Base-by-base conservation (phyloP, 2,797 vertebrate species). In the Gallinago nigripennis region DNA sequence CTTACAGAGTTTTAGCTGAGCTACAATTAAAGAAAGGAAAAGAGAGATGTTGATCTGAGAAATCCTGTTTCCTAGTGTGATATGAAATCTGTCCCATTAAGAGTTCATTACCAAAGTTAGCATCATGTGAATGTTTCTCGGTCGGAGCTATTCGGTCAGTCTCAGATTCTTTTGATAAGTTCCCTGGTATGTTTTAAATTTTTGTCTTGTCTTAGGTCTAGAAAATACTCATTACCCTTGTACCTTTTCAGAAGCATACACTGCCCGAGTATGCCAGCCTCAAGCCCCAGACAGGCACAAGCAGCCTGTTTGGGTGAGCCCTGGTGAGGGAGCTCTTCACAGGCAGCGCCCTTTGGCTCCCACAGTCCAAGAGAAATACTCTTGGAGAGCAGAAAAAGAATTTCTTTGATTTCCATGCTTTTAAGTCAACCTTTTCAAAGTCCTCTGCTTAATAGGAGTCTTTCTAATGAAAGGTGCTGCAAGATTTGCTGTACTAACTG, bases 101-200 rank as follows among this genome's bases (percentile, higher is more conserved):
- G 94, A 91, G 76, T 94, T 92, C 94, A 80, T 96, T 92, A 92
- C 92, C 94, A 82, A 92, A 58, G 86, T 72, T 85, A 82, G 94
- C 81, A 92, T 90, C 66, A 84, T 92, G 89, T 88, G 85, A 95
- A 88, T 84, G 75, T 90, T 91, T 90, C 3, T 86, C 77, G 86
- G 51, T 70, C 77, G 66, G 65, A 96, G 57, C 77, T 90, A 63
- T 89, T 94, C 66, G 73, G 39, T 53, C 69, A 76, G 58, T 84
- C 66, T 95, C 71, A 85, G 78, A 82, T 75, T 33, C 68, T 64
- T 82, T 94, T 94, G 87, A 88, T 80, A 94, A 90, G 17, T 88
- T 95, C 93, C 63, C 54, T n/a, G 75, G 92, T 82, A 71, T 66
- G 64, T 57, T 95, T 96, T 95, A 80, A 78, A 75, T 88, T 94